These are phyloP conservation scores for Pituophis catenifer DNA, from an alignment of 2,113 vertebrate species.

Conservation along the genomic window DNA sequence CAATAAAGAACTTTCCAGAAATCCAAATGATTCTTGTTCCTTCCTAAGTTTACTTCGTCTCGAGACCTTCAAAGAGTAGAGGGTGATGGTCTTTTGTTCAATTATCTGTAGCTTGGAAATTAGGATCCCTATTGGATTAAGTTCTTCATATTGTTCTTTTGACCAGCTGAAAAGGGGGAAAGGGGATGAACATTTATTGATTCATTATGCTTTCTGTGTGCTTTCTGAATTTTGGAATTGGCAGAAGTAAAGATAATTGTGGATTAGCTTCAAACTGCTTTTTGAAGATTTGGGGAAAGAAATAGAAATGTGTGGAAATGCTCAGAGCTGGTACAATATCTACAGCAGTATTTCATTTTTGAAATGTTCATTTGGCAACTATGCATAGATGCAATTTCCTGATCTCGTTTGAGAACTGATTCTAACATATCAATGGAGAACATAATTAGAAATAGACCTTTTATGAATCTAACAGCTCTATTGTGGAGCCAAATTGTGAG, in stretches of 20 bases:
- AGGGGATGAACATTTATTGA: not conserved
- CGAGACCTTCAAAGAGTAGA: not conserved
- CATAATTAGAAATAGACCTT: not conserved
- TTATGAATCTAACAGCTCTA: not conserved
- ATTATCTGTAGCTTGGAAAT: not conserved
- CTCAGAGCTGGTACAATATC: not conserved
- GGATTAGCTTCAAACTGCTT: not conserved
- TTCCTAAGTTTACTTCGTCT: not conserved
- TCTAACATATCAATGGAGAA: not conserved
- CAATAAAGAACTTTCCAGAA: not conserved
- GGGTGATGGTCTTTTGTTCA: not conserved
- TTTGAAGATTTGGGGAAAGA: not conserved
- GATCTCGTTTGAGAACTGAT: conserved; percentile 13
- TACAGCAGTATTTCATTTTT: not conserved
- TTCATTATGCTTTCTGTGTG: not conserved
- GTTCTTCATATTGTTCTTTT: not conserved
- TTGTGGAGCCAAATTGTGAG: not conserved
- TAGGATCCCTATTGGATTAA: not conserved
- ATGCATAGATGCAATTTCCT: not conserved
- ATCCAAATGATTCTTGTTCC: not conserved
- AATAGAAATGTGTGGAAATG: not conserved
- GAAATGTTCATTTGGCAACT: not conserved
- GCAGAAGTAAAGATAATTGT: not conserved
- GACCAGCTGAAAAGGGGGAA: not conserved
- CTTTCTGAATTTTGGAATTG: not conserved